A percentile compares a stretch with the other conserved stretches of the same genome.
Conservation (phyloP, 2,888 invertebrate genomes). For the Cyclophora punctaria region DNA sequence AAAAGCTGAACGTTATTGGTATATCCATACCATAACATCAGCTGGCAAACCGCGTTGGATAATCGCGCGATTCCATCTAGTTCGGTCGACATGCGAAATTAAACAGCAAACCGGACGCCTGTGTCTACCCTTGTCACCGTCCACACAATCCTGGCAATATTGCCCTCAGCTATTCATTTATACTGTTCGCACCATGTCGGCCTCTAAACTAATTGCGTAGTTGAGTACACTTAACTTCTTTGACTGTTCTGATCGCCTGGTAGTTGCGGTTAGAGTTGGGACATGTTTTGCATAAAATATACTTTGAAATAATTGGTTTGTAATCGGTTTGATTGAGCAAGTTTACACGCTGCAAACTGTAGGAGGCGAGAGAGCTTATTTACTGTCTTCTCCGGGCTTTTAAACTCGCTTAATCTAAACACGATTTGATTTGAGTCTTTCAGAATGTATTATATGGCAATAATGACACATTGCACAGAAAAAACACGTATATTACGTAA, state of each 20-base stretch:
- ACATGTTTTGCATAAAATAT: no score
- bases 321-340: no score
- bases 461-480: no score
- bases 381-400: no score
- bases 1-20: no score
- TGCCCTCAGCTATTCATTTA: constrained; percentile 9
- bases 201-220: constrained; percentile 11
- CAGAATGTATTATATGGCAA: no score
- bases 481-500: no score
- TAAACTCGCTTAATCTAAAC: no score
- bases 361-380: no score
- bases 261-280: constrained; percentile 1
- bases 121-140: constrained; percentile 43
- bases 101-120: constrained; percentile 32
- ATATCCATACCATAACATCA: background rate
- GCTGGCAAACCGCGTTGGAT: constrained; percentile 9
- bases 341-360: no score
- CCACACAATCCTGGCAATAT: constrained; percentile 18
- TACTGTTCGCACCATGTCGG: constrained; percentile 11
- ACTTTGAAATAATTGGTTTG: no score
- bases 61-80: constrained; percentile 18
- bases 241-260: constrained; percentile 6
- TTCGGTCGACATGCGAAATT: constrained; percentile 41
- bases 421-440: no score
- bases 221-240: constrained; percentile 9